Evolutionary conservation across 2,888 invertebrate genomes (phyloP).

Genomic region (Eristalis arbustorum): DNA sequence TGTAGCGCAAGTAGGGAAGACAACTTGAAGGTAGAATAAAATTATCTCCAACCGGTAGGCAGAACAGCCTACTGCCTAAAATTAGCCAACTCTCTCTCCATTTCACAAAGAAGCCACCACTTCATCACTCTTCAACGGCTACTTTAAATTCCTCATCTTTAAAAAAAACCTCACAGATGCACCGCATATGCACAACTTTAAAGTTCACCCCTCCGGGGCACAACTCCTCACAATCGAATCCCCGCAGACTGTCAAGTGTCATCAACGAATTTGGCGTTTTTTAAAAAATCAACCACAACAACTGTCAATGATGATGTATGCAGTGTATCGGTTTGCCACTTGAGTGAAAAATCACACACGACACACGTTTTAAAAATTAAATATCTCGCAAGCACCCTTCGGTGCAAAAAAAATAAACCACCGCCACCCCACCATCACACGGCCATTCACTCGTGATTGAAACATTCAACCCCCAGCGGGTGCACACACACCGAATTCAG

Average conservation of each 20-base stretch:
- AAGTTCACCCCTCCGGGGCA: background rate
- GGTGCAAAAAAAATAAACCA: background rate
- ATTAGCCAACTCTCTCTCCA: background rate
- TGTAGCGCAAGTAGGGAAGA: too few species aligned
- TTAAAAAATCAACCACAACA: constrained; percentile 64
- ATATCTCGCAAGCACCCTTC: constrained; percentile 28
- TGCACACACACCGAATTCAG: background rate
- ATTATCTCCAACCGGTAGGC: too few species aligned
- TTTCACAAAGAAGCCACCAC: background rate
- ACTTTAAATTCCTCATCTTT: background rate
- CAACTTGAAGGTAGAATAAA: too few species aligned
- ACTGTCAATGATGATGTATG: constrained; percentile 56
- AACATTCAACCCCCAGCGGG: constrained; percentile 5
- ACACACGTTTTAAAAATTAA: constrained; percentile 25
- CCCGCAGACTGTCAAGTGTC: constrained; percentile 56
- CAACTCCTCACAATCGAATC: background rate
- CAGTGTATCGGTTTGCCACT: constrained; percentile 47
- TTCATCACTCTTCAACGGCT: background rate
- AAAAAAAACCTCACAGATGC: background rate
- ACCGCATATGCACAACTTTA: background rate
- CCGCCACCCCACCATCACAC: background rate
- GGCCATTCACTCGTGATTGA: background rate
- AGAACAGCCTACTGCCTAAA: too few species aligned
- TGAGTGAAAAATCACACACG: constrained; percentile 33
- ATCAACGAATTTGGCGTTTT: constrained; percentile 18